These are phyloP conservation scores for Chrysomela aeneicollis DNA, from an alignment of 2,888 invertebrate genomes.

Conservation along the genomic window DNA sequence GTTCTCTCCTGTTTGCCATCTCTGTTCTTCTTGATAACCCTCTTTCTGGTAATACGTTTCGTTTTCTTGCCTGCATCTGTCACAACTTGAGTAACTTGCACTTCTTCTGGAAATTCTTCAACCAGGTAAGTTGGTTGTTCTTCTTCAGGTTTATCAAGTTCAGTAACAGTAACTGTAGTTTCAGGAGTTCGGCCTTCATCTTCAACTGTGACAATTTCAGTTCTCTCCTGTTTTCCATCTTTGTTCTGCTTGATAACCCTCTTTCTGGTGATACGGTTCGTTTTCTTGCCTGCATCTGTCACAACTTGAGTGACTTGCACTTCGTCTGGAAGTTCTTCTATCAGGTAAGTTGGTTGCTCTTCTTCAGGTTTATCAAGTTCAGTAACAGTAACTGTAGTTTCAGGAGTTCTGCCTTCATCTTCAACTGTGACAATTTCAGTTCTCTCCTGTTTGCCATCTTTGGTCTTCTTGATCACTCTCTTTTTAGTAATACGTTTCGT, in stretches of 20 bases:
- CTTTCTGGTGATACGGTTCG: slow-evolving; percentile 46
- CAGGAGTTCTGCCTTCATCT: slow-evolving; percentile 55
- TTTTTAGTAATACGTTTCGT: too few species aligned
- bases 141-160: slow-evolving; percentile 46
- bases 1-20: slow-evolving; percentile 54
- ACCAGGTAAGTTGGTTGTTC: slow-evolving; percentile 31
- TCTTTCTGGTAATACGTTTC: slow-evolving; percentile 46
- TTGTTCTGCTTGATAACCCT: slow-evolving; percentile 58
- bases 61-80: slow-evolving; percentile 43
- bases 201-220: slow-evolving; percentile 47
- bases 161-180: slow-evolving; percentile 52
- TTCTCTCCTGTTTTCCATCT: slow-evolving; percentile 54
- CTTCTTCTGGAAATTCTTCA: slow-evolving; percentile 48
- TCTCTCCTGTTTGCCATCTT: slow-evolving; percentile 55
- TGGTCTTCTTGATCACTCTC: too few species aligned
- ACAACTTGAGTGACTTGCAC: slow-evolving; percentile 50
- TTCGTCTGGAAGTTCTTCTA: slow-evolving; percentile 51
- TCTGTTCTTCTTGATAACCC: slow-evolving; percentile 58
- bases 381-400: slow-evolving; percentile 42
- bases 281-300: slow-evolving; percentile 46
- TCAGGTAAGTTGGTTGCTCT: slow-evolving; percentile 37
- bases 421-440: slow-evolving; percentile 53
- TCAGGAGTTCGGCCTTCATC: slow-evolving; percentile 61
- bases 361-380: slow-evolving; percentile 40
- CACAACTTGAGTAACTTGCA: slow-evolving; percentile 33